Evolutionary conservation across 1,140 invertebrate genomes (phyloP).

Genomic region (Ericerus pela): DNA sequence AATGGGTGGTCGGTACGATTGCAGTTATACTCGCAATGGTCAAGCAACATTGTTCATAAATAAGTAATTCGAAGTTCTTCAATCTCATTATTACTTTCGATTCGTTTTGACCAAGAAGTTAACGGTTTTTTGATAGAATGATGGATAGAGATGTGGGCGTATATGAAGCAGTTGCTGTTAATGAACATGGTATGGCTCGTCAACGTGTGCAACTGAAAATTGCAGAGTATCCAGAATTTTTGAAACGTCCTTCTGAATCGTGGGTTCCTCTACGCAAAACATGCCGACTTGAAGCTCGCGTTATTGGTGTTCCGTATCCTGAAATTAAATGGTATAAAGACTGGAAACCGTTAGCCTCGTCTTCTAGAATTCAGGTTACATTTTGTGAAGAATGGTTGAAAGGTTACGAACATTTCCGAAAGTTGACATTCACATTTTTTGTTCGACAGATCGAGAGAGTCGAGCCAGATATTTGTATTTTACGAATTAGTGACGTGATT

Average conservation of each 20-base stretch:
- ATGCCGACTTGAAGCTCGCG: slow-evolving; percentile 63
- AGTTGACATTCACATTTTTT: slow-evolving; percentile 19
- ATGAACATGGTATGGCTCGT: slow-evolving; percentile 77
- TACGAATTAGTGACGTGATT: slow-evolving; percentile 74
- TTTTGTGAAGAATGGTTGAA: not conserved
- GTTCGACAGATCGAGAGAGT: slow-evolving; percentile 63
- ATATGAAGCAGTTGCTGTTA: slow-evolving; percentile 83
- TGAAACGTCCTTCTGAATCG: slow-evolving; percentile 67
- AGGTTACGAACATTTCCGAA: not conserved
- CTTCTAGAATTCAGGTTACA: slow-evolving; percentile 26
- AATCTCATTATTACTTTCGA: not conserved
- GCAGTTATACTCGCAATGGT: slow-evolving; percentile 74
- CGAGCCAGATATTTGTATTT: slow-evolving; percentile 65
- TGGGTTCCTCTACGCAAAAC: slow-evolving; percentile 55
- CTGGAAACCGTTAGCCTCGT: slow-evolving; percentile 73
- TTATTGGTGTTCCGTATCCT: slow-evolving; percentile 80
- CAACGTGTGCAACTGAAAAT: slow-evolving; percentile 71
- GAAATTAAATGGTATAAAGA: slow-evolving; percentile 97
- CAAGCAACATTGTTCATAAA: slow-evolving; percentile 75
- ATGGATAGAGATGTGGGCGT: slow-evolving; percentile 76
- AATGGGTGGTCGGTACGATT: slow-evolving; percentile 62
- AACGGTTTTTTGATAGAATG: slow-evolving; percentile 43
- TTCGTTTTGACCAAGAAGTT: not conserved
- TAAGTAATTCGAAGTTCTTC: slow-evolving; percentile 37
- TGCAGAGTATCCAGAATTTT: slow-evolving; percentile 82